Evolutionary conservation across 1,140 invertebrate species (phyloP), one percentile per base, ranked within the genome.

Genomic region (Asobara japonica): DNA sequence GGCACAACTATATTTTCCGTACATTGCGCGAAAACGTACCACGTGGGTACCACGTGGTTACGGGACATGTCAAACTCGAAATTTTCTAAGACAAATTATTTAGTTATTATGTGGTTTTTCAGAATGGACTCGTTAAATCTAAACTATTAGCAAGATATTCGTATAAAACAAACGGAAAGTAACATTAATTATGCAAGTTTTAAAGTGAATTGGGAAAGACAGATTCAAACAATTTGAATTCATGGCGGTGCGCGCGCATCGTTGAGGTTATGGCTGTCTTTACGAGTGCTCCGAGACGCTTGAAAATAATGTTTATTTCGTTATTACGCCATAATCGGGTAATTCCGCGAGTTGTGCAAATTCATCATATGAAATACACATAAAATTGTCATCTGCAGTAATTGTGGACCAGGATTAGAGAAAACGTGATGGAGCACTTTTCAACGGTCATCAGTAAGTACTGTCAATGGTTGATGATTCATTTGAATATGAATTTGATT

Each of bases 391-490:
- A 45, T 45, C n/a, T n/a, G n/a, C 41, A 45, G 13, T 5, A 16
- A 45, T 45, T 7, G 13, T 16, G 41, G 41, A 45, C n/a, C n/a
- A n/a, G n/a, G n/a, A n/a, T 36, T 36, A 56, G 20, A 5, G 6
- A 18, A 20, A 56, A 62, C 25, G 33, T 25, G 18, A 27, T 71
- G 68, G 67, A 69, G 30, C 41, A 67, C 20, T 76, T 70, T 65
- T 45, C 33, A 30, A 71, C 71, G 33, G 60, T 72, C 51, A 71
- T 65, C 18, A 41, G 77, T 78, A 74, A 75, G 72, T 41, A 64
- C 65, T 36, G 68, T 68, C 41, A 29, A n/a, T 29, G 8, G 29
- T 31, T 62, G 6, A 20, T 70, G 45, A 31, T 27, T 65, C 62
- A 13, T 64, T 31, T 20, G 10, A 18, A 60, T 29, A 66, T 41